Conservation (phyloP, 2,797 vertebrate species). For the Cetoscarus ocellatus region DNA sequence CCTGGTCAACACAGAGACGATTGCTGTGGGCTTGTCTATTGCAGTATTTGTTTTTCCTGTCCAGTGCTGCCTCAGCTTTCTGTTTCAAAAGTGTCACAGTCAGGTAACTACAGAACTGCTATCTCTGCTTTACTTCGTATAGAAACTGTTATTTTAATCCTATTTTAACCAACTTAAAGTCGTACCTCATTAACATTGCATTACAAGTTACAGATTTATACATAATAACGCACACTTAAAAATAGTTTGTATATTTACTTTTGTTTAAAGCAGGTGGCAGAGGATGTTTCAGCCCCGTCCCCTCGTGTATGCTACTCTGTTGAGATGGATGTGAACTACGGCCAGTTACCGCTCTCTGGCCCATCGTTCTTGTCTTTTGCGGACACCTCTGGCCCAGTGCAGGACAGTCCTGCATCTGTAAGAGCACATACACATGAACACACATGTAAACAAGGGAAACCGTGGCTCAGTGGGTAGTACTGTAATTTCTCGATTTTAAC, state of each 20-base stretch:
- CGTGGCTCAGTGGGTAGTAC: too few relatives aligned
- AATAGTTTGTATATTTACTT: slow-evolving; percentile 5
- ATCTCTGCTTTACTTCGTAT: not conserved
- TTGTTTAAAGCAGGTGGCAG: slow-evolving; percentile 71
- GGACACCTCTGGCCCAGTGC: slow-evolving; percentile 66
- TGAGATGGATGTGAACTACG: slow-evolving; percentile 84
- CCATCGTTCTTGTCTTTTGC: slow-evolving; percentile 82
- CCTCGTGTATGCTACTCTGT: slow-evolving; percentile 78
- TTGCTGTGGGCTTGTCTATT: slow-evolving; percentile 81
- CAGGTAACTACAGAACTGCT: slow-evolving; percentile 65
- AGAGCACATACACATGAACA: slow-evolving; percentile 36
- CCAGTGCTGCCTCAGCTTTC: slow-evolving; percentile 82
- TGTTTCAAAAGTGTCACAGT: slow-evolving; percentile 80
- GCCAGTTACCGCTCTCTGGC: slow-evolving; percentile 66
- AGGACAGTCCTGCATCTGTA: slow-evolving; percentile 81
- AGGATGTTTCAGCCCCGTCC: slow-evolving; percentile 75
- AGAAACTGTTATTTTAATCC: not conserved
- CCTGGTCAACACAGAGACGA: slow-evolving; percentile 73
- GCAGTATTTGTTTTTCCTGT: slow-evolving; percentile 82
- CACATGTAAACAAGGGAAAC: not conserved
- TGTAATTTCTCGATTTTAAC: too few relatives aligned
- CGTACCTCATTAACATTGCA: not conserved
- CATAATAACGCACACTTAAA: not conserved
- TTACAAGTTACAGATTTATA: too few relatives aligned
- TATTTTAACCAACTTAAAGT: slow-evolving; percentile 20